These are phyloP conservation scores for Luperina nickerlii DNA, from an alignment of 2,888 invertebrate genomes.

Conservation along the genomic window DNA sequence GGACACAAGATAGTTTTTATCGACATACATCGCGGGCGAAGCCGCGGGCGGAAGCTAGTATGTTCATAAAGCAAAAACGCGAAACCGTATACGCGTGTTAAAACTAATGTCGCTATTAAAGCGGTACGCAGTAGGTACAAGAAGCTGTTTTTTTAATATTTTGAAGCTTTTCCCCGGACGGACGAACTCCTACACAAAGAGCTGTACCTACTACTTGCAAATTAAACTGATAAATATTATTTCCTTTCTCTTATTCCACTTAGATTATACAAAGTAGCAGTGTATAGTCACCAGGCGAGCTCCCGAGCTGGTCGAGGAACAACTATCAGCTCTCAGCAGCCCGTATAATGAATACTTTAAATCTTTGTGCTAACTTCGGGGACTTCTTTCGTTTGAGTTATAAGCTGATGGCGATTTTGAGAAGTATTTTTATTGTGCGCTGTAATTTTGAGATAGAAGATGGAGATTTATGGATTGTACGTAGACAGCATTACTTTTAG, in stretches of 20 bases:
- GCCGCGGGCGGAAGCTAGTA: no score
- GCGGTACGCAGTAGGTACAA: no score
- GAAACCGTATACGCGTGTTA: no score
- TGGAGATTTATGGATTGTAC: not conserved
- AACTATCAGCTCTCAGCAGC: conserved; percentile 63
- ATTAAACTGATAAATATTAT: conserved; percentile 20
- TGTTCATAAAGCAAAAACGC: no score
- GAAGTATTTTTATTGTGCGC: not conserved
- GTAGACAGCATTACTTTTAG: no score
- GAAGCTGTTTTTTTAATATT: no score
- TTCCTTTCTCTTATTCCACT: not conserved
- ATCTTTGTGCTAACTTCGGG: conserved; percentile 65
- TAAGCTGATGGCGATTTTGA: conserved; percentile 23
- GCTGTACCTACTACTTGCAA: not conserved
- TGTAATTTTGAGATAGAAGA: not conserved
- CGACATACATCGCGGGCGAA: no score
- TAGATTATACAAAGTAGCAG: conserved; percentile 24
- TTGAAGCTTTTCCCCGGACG: no score
- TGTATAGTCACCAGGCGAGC: conserved; percentile 31
- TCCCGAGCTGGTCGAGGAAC: conserved; percentile 42
- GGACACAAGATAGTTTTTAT: no score
- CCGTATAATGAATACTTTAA: conserved; percentile 69
- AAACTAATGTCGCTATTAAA: no score
- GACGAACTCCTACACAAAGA: not conserved
- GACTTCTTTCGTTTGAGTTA: conserved; percentile 12